phyloP scores from a whole-genome alignment of 2,888 invertebrate species.

The Cerastoderma edule region DNA sequence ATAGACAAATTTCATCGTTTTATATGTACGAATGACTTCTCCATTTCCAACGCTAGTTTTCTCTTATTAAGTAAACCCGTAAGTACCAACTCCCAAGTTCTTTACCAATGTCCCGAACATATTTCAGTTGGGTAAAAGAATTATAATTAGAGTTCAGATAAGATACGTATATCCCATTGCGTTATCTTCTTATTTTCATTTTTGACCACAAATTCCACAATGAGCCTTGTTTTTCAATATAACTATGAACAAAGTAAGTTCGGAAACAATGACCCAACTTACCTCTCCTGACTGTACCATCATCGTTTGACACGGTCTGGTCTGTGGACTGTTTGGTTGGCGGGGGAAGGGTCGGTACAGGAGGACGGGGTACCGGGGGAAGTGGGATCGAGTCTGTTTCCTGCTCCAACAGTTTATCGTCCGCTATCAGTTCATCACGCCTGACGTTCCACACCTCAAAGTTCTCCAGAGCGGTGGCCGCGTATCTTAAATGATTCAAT shows the following conservation, averaged over 20 bases:
- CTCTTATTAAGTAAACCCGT: too few relatives aligned
- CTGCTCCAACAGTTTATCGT: constrained; percentile 19
- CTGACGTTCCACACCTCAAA: constrained; percentile 75
- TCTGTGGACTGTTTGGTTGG: constrained; percentile 1
- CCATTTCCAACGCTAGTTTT: too few relatives aligned
- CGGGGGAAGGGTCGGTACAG: background rate
- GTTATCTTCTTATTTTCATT: too few relatives aligned
- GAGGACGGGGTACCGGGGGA: background rate
- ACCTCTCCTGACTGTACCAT: constrained; percentile 4
- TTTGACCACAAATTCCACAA: too few relatives aligned
- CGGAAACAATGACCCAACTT: too few relatives aligned
- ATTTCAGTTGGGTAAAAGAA: background rate
- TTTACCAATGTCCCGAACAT: background rate
- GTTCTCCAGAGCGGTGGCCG: constrained; percentile 72
- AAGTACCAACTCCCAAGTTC: too few relatives aligned
- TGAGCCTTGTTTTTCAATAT: too few relatives aligned
- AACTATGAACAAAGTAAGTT: too few relatives aligned
- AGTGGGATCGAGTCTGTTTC: background rate
- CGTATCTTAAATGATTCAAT: constrained; percentile 53
- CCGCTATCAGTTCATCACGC: constrained; percentile 57
- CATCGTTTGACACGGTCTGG: constrained; percentile 11
- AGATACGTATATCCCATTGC: too few relatives aligned
- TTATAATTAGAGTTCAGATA: too few relatives aligned
- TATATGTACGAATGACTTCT: too few relatives aligned
- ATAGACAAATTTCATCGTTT: too few relatives aligned